Conservation (phyloP, 1,140 invertebrate species). For the Lanistes nyassanus region DNA sequence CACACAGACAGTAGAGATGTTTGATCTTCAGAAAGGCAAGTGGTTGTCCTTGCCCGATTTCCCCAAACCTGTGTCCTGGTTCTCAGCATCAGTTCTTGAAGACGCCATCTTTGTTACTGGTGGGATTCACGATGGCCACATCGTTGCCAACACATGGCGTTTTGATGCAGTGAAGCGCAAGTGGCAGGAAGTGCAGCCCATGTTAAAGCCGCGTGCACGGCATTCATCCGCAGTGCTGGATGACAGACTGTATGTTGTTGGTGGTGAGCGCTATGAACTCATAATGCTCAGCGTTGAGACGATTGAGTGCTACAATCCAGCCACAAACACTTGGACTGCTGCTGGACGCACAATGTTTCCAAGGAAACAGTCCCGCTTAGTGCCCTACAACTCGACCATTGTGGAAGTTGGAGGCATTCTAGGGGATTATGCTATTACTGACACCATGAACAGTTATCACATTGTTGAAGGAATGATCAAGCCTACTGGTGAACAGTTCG, state of each 20-base stretch:
- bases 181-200: constrained; percentile 51
- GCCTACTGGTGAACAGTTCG: constrained; percentile 59
- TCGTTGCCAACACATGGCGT: constrained; percentile 59
- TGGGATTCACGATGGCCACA: constrained; percentile 59
- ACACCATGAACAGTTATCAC: constrained; percentile 62
- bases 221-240: constrained; percentile 59
- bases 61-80: constrained; percentile 55
- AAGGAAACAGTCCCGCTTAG: constrained; percentile 54
- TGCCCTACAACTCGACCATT: constrained; percentile 55
- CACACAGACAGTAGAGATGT: constrained; percentile 59
- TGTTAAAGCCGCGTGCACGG: constrained; percentile 58
- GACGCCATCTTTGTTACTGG: constrained; percentile 63
- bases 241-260: constrained; percentile 59
- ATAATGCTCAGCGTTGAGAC: constrained; percentile 51
- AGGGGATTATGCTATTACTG: constrained; percentile 50
- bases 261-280: constrained; percentile 55
- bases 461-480: constrained; percentile 45
- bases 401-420: constrained; percentile 63
- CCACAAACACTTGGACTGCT: constrained; percentile 52
- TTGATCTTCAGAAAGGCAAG: constrained; percentile 59
- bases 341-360: constrained; percentile 59
- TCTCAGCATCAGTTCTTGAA: constrained; percentile 52
- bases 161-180: constrained; percentile 56
- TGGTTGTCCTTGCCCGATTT: constrained; percentile 59
- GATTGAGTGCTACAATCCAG: constrained; percentile 61